phyloP scores from a whole-genome alignment of 2,888 invertebrate species.

The Drosophila mulleri region DNA sequence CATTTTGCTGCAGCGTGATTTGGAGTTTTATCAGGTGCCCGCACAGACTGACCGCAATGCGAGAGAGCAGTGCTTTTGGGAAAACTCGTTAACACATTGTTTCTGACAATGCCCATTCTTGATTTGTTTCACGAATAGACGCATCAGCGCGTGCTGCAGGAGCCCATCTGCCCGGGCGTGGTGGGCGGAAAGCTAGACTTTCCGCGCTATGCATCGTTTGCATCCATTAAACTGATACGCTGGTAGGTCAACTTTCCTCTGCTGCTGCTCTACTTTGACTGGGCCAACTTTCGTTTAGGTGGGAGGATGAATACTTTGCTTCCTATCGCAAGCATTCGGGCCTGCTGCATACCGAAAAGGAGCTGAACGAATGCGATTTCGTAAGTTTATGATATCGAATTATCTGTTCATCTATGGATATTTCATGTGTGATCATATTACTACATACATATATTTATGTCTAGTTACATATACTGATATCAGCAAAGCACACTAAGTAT shows the following conservation, averaged over 20 bases:
- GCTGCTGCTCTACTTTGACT: background rate
- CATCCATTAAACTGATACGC: constrained; percentile 92
- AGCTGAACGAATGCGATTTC: constrained; percentile 76
- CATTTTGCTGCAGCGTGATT: constrained; percentile 92
- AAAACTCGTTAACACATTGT: constrained; percentile 36
- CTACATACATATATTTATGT: background rate
- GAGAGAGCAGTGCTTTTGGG: constrained; percentile 20
- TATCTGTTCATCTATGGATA: background rate
- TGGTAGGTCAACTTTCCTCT: constrained; percentile 86
- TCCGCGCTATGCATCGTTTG: constrained; percentile 93
- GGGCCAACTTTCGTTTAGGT: constrained; percentile 79
- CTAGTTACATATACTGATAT: too few species aligned
- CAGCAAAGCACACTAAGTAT: too few species aligned
- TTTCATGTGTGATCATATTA: too few species aligned
- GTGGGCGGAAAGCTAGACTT: constrained; percentile 93
- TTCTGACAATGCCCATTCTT: constrained; percentile 11
- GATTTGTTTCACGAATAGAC: constrained; percentile 84
- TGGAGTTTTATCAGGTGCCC: constrained; percentile 92
- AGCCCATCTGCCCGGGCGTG: constrained; percentile 91
- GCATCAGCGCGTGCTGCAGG: constrained; percentile 91
- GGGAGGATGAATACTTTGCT: constrained; percentile 92
- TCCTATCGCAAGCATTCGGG: constrained; percentile 90
- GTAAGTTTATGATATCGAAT: constrained; percentile 57
- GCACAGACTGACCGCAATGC: constrained; percentile 28
- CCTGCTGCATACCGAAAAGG: constrained; percentile 84